Percentiles rank a stretch among this genome's conserved stretches.
phyloP scores from a whole-genome alignment of 1,140 invertebrate species.

The Heterodera carotae region DNA sequence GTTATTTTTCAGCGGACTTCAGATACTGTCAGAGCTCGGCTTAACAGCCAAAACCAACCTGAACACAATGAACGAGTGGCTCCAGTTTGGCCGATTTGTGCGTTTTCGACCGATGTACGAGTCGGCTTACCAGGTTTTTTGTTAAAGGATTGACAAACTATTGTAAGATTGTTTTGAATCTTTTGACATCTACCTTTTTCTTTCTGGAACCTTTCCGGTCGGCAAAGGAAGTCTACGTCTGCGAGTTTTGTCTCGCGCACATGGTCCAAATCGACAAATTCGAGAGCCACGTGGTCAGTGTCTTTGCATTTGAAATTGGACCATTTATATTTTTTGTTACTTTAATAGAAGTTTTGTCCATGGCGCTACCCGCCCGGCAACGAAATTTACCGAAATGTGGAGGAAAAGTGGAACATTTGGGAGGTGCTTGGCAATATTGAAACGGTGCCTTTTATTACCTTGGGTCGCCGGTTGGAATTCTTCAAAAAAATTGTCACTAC shows the following conservation, averaged over 20 bases:
- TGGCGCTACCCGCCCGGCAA: constrained; percentile 94
- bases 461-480: too few relatives aligned
- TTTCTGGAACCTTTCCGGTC: constrained; percentile 39
- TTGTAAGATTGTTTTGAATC: too few relatives aligned
- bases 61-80: constrained; percentile 36
- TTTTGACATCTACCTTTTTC: neutral
- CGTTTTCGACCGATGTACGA: constrained; percentile 44
- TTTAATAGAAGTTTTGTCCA: constrained; percentile 77
- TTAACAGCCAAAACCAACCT: neutral
- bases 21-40: constrained; percentile 15
- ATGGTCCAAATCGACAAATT: constrained; percentile 33
- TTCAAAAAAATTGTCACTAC: too few relatives aligned
- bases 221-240: constrained; percentile 43
- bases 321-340: too few relatives aligned
- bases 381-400: constrained; percentile 87
- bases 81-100: constrained; percentile 42
- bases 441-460: constrained; percentile 72
- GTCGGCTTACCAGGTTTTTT: neutral
- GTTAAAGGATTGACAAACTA: neutral
- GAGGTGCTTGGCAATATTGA: constrained; percentile 99
- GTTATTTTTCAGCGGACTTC: too few relatives aligned
- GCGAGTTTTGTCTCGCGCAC: constrained; percentile 49
- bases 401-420: constrained; percentile 78
- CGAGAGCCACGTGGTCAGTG: constrained; percentile 45
- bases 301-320: neutral